Percentiles rank a stretch among this genome's conserved stretches.
Evolutionary conservation across 2,113 vertebrate genomes (phyloP).

Genomic region (Gulo gulo): DNA sequence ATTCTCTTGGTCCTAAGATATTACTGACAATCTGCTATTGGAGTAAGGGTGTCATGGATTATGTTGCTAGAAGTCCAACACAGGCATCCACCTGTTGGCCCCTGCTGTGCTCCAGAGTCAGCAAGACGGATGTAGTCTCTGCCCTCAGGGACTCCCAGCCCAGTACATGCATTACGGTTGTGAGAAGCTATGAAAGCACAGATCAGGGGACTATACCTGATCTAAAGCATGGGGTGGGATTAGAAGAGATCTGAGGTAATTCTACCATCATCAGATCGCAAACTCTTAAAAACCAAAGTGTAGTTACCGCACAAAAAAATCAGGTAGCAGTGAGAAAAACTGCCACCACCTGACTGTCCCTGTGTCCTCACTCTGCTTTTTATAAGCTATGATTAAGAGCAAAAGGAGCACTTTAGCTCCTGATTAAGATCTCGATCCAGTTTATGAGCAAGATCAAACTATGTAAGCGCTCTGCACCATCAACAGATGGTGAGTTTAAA

Average conservation of each 20-base stretch:
- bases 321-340: not conserved
- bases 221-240: not conserved
- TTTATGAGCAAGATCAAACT: not conserved
- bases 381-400: not conserved
- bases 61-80: not conserved
- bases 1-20: not conserved
- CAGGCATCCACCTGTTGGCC: not conserved
- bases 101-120: not conserved
- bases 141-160: not conserved
- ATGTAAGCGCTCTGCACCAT: not conserved
- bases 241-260: not conserved
- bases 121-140: not conserved
- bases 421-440: not conserved
- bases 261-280: not conserved
- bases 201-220: not conserved
- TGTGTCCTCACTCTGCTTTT: not conserved
- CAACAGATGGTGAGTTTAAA: not conserved
- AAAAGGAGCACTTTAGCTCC: not conserved
- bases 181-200: not conserved
- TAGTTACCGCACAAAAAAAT: not conserved
- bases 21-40: not conserved
- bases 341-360: not conserved
- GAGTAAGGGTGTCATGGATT: too few species aligned
- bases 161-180: not conserved
- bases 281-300: not conserved